Base-by-base conservation (phyloP, 2,888 invertebrate genomes). In the Pristionchus arcanus region DNA sequence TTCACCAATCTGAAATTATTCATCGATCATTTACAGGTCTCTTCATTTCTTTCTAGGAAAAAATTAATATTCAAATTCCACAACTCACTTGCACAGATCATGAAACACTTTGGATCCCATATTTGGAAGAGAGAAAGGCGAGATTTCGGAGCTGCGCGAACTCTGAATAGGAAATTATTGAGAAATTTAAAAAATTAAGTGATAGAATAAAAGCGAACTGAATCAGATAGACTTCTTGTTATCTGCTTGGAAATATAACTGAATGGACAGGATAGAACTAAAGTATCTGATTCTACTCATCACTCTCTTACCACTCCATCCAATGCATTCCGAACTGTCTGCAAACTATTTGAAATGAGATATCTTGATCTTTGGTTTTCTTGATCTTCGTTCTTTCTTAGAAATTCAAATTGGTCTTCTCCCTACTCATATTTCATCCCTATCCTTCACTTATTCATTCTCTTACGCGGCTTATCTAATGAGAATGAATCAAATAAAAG, bases 81-180 rank as follows among this genome's bases (percentile, higher is more conserved):
- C 13, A 77, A 81, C 91, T 90, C 81, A 94, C 94, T 92, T 92
- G 94, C 95, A 95, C 31, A 95, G 90, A 87, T 95, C 94, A 85
- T 92, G 92, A 92, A 95, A 95, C 21, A 95, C 95, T 34, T 94
- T 91, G 42, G 93, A 93, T 25, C 95, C 95, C 91, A 95, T 92
- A 68, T 95, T 94, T 3, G 95, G 94, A 28, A 94, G 90, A 31
- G 93, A 93, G 63, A 94, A 92, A 42, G 92, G 90, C 25, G 92
- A 93, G 84, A 94, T 92, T 55, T 93, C 93, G 31, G 91, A 90
- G 28, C 31, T 16, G 87, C 90, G 25, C 66, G 83, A 21, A 87
- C 87, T 77, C 90, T 89, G 31, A 90, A 89, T 53, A 90, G 89
- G 90, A 63, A 5, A 55, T 28, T 21, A n/a, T 28, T n/a, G n/a